These are phyloP conservation scores for Masticophis lateralis DNA, from an alignment of 2,797 vertebrate genomes.

Conservation along the genomic window DNA sequence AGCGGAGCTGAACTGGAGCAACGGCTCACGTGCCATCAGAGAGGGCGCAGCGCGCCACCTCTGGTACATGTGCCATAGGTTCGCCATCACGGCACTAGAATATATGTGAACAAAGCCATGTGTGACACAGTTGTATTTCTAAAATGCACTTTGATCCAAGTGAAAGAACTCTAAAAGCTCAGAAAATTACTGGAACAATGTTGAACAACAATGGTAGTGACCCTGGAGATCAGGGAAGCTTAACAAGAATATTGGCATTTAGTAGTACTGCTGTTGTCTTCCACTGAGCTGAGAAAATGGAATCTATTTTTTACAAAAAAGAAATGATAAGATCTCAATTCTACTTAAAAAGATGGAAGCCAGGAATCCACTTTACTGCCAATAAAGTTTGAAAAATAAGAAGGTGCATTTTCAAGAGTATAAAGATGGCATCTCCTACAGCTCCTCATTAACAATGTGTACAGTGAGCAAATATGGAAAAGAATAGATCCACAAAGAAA, in stretches of 20 bases:
- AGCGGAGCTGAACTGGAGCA: no score
- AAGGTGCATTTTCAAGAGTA: background rate
- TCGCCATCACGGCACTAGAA: background rate
- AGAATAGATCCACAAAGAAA: background rate
- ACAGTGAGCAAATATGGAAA: background rate
- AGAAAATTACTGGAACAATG: slow-evolving; percentile 4
- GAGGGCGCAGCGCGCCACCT: no score
- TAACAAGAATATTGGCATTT: background rate
- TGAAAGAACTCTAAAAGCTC: background rate
- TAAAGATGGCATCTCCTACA: background rate
- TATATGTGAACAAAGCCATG: background rate
- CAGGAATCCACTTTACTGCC: background rate
- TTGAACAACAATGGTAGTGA: slow-evolving; percentile 12
- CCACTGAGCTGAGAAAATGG: background rate
- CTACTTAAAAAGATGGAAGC: background rate
- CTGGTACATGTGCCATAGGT: no score
- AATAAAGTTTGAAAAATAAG: slow-evolving; percentile 16
- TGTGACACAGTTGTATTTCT: background rate
- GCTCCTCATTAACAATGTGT: background rate
- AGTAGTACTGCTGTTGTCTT: background rate
- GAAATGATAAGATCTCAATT: background rate
- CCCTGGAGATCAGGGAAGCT: slow-evolving; percentile 29
- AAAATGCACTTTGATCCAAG: background rate
- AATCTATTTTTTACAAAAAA: slow-evolving; percentile 18
- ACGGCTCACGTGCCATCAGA: no score